These are phyloP conservation scores for Muscicapa adusta DNA, from an alignment of 2,113 vertebrate species.

Conservation along the genomic window DNA sequence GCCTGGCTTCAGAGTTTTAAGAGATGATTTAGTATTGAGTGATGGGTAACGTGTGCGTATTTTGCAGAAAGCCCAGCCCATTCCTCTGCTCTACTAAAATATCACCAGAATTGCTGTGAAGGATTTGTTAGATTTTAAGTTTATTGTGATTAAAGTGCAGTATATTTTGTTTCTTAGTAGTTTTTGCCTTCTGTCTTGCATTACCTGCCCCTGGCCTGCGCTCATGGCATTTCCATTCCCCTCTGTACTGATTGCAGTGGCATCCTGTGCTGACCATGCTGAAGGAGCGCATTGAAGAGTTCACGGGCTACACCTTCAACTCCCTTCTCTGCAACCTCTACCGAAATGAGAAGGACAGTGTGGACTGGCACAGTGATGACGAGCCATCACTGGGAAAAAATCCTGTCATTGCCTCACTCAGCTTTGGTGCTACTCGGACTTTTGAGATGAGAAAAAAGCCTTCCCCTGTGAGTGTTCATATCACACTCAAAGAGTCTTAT, in stretches of 20 bases:
- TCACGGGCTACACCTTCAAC: conserved; percentile 81
- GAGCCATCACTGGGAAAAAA: conserved; percentile 81
- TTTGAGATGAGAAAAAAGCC: conserved; percentile 94
- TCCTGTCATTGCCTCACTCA: conserved; percentile 89
- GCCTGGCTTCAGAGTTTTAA: neutral
- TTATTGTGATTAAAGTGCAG: neutral
- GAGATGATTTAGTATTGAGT: neutral
- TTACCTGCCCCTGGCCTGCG: neutral
- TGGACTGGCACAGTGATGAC: conserved; percentile 93
- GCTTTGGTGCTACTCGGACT: conserved; percentile 86
- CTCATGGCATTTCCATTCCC: too few relatives aligned
- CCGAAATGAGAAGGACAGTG: conserved; percentile 87
- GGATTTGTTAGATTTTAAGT: neutral
- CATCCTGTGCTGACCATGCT: conserved; percentile 79
- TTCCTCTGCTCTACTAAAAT: neutral
- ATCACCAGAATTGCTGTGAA: neutral
- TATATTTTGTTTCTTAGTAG: neutral
- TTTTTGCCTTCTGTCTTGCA: neutral
- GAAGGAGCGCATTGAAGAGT: conserved; percentile 69
- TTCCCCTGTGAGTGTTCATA: conserved; percentile 75
- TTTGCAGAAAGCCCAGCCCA: neutral
- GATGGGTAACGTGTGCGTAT: rapidly evolving
- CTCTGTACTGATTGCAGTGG: conserved; percentile 76
- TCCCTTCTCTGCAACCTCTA: conserved; percentile 94
- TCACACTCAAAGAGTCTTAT: neutral